Percentiles rank a stretch among this genome's conserved stretches.
These are phyloP conservation scores for Lepidonotus clava DNA, from an alignment of 2,888 invertebrate genomes.

Conservation along the genomic window DNA sequence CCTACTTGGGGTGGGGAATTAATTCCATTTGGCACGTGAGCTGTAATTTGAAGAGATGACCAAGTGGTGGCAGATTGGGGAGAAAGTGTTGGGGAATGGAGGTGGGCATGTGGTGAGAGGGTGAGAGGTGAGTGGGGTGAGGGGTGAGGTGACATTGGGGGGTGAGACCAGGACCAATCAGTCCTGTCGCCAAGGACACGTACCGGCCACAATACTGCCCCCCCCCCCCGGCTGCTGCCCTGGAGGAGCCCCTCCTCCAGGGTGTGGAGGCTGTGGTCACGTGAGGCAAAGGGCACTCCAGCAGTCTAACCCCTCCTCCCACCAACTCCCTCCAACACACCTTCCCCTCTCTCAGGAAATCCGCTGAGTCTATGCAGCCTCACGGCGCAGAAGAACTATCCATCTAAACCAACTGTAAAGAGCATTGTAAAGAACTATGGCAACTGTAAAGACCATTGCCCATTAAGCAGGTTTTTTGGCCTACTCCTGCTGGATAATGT, in stretches of 20 bases:
- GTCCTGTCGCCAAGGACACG: constrained; percentile 1
- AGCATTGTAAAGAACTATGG: too few relatives aligned
- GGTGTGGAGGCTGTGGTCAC: background rate
- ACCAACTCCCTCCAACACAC: background rate
- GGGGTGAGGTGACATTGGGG: background rate
- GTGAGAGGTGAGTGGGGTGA: background rate
- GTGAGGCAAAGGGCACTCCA: background rate
- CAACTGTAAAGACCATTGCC: too few relatives aligned
- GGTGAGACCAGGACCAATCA: background rate
- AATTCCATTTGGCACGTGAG: constrained; percentile 37
- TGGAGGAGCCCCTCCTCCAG: background rate
- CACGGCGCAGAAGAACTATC: too few relatives aligned
- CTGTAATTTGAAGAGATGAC: constrained; percentile 25
- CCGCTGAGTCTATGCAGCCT: too few relatives aligned
- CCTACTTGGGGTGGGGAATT: constrained; percentile 9
- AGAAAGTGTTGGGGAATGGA: background rate
- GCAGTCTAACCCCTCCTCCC: background rate
- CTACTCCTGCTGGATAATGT: too few relatives aligned
- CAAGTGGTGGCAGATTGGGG: background rate
- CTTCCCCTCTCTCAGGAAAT: too few relatives aligned
- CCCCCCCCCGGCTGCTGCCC: too few relatives aligned
- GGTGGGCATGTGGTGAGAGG: background rate
- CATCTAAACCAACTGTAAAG: too few relatives aligned
- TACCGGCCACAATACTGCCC: background rate
- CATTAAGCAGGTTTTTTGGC: too few relatives aligned